Evolutionary conservation across 2,888 invertebrate genomes (phyloP).

Genomic region (Drosophila falleni): DNA sequence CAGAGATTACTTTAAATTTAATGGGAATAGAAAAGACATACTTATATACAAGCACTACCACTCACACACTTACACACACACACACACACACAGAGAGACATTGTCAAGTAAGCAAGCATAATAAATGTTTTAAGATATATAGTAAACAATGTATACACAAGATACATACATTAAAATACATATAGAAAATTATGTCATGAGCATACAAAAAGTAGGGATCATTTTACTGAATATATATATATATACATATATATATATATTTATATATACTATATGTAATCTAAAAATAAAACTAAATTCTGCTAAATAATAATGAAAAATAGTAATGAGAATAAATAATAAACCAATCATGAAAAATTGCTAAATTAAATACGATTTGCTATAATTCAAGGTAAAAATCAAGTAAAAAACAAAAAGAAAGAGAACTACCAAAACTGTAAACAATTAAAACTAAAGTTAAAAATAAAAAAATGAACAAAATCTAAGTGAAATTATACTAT

Average conservation of each 20-base stretch:
- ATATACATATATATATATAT: conserved; percentile 41
- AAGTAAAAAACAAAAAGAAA: conserved; percentile 21
- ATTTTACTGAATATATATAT: conserved; percentile 74
- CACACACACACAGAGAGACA: conserved; percentile 24
- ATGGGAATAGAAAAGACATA: conserved; percentile 55
- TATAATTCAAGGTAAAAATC: conserved; percentile 60
- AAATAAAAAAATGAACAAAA: conserved; percentile 56
- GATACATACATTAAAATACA: conserved; percentile 59
- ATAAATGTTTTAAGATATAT: conserved; percentile 60
- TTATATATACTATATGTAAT: conserved; percentile 62
- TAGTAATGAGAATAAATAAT: conserved; percentile 39
- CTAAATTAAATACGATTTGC: conserved; percentile 71
- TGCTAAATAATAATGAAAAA: conserved; percentile 60
- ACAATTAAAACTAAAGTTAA: conserved; percentile 52
- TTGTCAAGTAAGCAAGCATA: conserved; percentile 32
- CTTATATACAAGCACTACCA: conserved; percentile 26
- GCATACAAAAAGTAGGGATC: conserved; percentile 83
- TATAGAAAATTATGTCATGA: conserved; percentile 77
- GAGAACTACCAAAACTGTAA: conserved; percentile 62
- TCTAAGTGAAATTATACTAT: conserved; percentile 77
- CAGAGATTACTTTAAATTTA: conserved; percentile 78
- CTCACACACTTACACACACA: conserved; percentile 20
- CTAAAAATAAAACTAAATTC: conserved; percentile 58
- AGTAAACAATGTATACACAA: conserved; percentile 55
- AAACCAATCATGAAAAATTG: conserved; percentile 55